Base-by-base conservation (phyloP, 1,140 invertebrate species). In the Bombus polaris region DNA sequence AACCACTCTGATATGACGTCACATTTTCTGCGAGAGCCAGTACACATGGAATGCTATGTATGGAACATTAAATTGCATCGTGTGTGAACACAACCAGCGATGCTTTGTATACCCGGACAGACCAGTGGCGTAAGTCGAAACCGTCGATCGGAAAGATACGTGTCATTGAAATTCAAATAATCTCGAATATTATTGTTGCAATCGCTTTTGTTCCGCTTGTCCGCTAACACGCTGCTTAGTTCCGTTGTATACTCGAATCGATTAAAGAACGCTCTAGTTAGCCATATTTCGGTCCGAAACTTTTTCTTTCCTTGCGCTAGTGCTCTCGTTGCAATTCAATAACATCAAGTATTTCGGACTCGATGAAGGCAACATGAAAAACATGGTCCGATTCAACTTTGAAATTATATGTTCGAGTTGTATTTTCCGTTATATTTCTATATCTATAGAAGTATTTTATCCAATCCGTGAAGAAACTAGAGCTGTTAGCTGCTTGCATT, bases 1-100 rank as follows among this genome's bases (percentile, higher is more conserved):
- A 76, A 66, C 66, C 73, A 59, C 15, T 42, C 18, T 44, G 75
- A 32, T 28, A 39, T 82, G 83, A 89, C 88, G 83, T 88, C 87
- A 88, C 62, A 65, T 72, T 81, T 80, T 78, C 72, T 76, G 42
- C 35, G n/a, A 68, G 75, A 68, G 18, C 44, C 47, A 62, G 32
- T 44, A 10, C 37, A 32, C 73, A 62, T 28, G 65, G 78, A 87
- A 73, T 22, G 39, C 44, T 71, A 71, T 44, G 53, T 47, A 70
- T 73, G 74, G 37, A 59, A 32, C 39, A 57, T 66, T 57, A 59
- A 79, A n/a, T 44, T 84, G 28, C 44, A 73, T 80, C 76, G 75
- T 76, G 53, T 86, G 72, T 71, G 59, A 59, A 86, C 71, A 79
- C 39, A 47, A 37, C 15, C 73, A 47, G 73, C 47, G 42, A 25